Conservation (phyloP, 1,140 invertebrate species). For the Achatina immaculata region DNA sequence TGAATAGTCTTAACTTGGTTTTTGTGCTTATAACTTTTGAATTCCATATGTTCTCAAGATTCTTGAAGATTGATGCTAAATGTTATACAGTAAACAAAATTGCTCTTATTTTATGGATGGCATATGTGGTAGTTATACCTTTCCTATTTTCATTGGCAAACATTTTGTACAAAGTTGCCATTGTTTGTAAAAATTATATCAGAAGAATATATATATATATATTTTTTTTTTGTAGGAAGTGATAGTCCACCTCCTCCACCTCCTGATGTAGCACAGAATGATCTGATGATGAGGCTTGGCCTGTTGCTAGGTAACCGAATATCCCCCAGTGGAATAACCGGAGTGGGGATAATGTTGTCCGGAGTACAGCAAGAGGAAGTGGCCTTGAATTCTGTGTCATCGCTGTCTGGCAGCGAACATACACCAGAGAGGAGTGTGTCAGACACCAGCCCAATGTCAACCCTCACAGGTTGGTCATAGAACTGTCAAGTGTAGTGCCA, state of each 20-base stretch:
- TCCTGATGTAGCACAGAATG: conserved; percentile 74
- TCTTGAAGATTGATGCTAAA: too few species aligned
- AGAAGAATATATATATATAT: too few species aligned
- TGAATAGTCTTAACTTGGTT: too few species aligned
- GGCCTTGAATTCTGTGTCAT: conserved; percentile 77
- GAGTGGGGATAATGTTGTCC: conserved; percentile 1
- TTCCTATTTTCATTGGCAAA: too few species aligned
- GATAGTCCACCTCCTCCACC: conserved; percentile 66
- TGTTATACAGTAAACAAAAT: too few species aligned
- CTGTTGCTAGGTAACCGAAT: conserved; percentile 80
- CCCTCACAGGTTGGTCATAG: conserved; percentile 82
- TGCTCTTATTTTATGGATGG: too few species aligned
- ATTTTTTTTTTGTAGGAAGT: conserved; percentile 43
- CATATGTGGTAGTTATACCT: too few species aligned
- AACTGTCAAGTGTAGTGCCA: too few species aligned
- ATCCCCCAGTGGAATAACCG: conserved; percentile 9
- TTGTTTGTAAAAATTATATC: too few species aligned
- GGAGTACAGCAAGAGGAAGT: conserved; percentile 41
- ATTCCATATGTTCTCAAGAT: too few species aligned
- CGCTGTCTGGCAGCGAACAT: conserved; percentile 82
- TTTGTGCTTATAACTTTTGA: too few species aligned
- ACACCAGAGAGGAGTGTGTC: conserved; percentile 76
- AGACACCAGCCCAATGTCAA: conserved; percentile 89
- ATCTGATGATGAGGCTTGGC: conserved; percentile 88
- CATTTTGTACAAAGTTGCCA: too few species aligned